Evolutionary conservation across 2,888 invertebrate genomes (phyloP).

Genomic region (Euclidia mi): DNA sequence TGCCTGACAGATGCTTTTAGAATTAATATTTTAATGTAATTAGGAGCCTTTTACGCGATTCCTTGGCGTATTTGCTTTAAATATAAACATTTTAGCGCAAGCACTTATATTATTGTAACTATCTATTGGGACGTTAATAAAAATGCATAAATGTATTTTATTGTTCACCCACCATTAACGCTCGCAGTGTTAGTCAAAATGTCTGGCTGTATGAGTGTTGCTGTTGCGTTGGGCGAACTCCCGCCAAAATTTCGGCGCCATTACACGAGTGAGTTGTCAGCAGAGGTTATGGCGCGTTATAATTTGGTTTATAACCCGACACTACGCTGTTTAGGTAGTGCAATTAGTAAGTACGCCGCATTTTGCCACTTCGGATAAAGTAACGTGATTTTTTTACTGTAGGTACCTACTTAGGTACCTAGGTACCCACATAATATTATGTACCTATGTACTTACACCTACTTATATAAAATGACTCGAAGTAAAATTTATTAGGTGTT

Average conservation of each 20-base stretch:
- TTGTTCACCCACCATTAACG: conserved; percentile 83
- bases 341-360: conserved; percentile 67
- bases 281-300: conserved; percentile 87
- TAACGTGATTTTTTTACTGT: no score
- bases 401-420: background rate
- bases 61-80: no score
- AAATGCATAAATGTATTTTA: conserved; percentile 81
- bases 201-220: conserved; percentile 70
- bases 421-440: no score
- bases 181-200: conserved; percentile 72
- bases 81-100: background rate
- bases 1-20: no score
- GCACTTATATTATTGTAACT: conserved; percentile 5
- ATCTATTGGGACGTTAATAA: conserved; percentile 62
- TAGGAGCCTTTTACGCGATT: no score
- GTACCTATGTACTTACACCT: no score
- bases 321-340: conserved; percentile 75
- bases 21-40: no score
- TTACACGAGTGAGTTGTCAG: conserved; percentile 87
- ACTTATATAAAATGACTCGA: no score
- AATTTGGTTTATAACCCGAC: conserved; percentile 88
- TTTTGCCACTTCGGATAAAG: conserved; percentile 5
- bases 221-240: conserved; percentile 64
- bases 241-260: conserved; percentile 85
- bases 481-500: no score